Conservation (phyloP, 2,888 invertebrate genomes). For the Blastobasis adustella region DNA sequence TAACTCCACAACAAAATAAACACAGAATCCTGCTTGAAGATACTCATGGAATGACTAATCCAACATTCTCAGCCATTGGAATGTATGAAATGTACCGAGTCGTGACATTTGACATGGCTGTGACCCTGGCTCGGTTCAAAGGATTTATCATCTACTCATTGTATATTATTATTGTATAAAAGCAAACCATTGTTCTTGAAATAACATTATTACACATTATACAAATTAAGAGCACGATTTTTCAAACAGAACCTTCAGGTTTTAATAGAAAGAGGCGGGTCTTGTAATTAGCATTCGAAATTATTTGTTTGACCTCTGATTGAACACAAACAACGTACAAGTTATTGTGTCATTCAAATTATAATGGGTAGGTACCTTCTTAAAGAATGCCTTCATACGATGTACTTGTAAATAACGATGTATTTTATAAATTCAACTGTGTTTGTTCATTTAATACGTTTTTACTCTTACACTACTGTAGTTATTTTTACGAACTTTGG, state of each 20-base stretch:
- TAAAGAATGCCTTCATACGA: too few species aligned
- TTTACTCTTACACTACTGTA: too few species aligned
- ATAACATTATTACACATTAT: slow-evolving; percentile 9
- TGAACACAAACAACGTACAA: too few species aligned
- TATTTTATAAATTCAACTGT: too few species aligned
- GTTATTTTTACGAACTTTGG: too few species aligned
- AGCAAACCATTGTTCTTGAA: neutral
- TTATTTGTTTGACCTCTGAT: slow-evolving; percentile 14
- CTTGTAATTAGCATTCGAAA: slow-evolving; percentile 18
- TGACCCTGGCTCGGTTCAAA: slow-evolving; percentile 23
- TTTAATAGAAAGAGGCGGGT: slow-evolving; percentile 26
- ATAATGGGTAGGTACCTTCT: too few species aligned
- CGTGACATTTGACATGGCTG: slow-evolving; percentile 36
- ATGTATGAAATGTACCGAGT: slow-evolving; percentile 11
- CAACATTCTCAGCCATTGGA: neutral
- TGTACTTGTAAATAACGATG: too few species aligned
- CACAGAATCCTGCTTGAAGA: too few species aligned
- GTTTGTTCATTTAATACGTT: too few species aligned
- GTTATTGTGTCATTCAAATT: too few species aligned
- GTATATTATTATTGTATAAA: neutral
- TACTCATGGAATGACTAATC: neutral
- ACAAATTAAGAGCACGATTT: slow-evolving; percentile 23
- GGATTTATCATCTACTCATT: slow-evolving; percentile 4
- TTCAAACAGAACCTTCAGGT: slow-evolving; percentile 17
- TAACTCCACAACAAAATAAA: too few species aligned